Base-by-base conservation (phyloP, 2,113 vertebrate species). In the Micronycteris hirsuta region DNA sequence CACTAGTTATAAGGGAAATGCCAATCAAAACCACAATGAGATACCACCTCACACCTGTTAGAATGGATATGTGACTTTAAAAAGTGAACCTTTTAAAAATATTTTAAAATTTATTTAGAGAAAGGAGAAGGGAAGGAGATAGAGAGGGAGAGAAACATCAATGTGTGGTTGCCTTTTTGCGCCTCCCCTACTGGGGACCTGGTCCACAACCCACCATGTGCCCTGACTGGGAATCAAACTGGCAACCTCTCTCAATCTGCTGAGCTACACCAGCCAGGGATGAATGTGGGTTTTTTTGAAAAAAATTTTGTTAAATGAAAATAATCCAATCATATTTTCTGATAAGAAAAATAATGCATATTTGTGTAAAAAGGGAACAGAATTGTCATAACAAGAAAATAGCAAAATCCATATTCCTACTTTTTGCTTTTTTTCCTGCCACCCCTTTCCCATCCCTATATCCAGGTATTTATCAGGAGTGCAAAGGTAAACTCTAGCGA, bases 321-420 rank as follows among this genome's bases (percentile, higher is more conserved):
- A 70, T 78, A 73, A 36, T 80, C 58, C 47, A 41, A 67, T 65
- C 12, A 65, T 68, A 89, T 82, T 85, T 85, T 93, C 26, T 45
- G 28, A 88, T 58, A 88, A 90, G 65, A 83, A 83, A 94, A 85
- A 70, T 28, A 67, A 90, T 63, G 16, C 28, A 78, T 31, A 36
- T 63, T 43, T 76, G 24, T 84, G 22, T 89, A 52, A 82, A 87
- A 82, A 45, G 36, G 68, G 10, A 90, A 91, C 31, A 95, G 41
- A 95, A 90, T 43, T 77, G 17, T 73, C 41, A 54, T 95, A 95
- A 80, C 24, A 88, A 78, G 68, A 91, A 91, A 86, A n/a, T 78
- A 67, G 77, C 14, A 88, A 67, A 91, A 93, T 56, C 9, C 77
- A 24, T 24, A 77, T 65, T 91, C 49, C 36, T 93, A 45, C 28